phyloP scores from a whole-genome alignment of 2,888 invertebrate species.

The Lamellibrachia satsuma region DNA sequence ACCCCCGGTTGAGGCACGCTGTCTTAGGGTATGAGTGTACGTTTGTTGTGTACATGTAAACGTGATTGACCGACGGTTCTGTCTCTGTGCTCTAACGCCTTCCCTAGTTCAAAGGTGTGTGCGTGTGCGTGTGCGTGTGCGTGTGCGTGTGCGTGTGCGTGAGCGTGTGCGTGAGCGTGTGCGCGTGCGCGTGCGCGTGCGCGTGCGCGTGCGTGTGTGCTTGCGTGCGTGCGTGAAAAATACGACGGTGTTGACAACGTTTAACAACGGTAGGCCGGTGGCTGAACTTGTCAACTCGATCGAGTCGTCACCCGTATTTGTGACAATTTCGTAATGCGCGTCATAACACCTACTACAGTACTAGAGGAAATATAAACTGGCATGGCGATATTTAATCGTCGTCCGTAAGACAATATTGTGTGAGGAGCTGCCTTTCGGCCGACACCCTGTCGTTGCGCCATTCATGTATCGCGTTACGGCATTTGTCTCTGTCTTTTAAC shows the following conservation, averaged over 20 bases:
- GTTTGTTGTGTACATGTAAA: too few relatives aligned
- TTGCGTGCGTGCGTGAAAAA: background rate
- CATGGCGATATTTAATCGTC: slow-evolving; percentile 3
- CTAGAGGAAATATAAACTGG: background rate
- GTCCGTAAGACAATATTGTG: slow-evolving; percentile 17
- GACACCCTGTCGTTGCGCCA: background rate
- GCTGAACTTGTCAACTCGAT: background rate
- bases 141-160: background rate
- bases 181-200: background rate
- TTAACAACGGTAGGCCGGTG: background rate
- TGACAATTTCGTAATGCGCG: background rate
- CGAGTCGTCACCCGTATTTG: background rate
- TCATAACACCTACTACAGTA: background rate
- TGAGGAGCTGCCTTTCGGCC: background rate
- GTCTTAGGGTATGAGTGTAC: too few relatives aligned
- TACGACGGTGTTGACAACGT: background rate
- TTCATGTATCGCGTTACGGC: slow-evolving; percentile 8
- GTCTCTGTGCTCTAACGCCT: too few relatives aligned
- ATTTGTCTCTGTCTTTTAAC: slow-evolving; percentile 17
- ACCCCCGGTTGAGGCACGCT: too few relatives aligned
- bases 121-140: background rate
- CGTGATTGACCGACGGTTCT: too few relatives aligned
- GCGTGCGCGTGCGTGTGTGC: background rate
- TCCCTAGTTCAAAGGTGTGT: background rate
- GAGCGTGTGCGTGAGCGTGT: background rate